phyloP scores from a whole-genome alignment of 1,140 invertebrate genomes.

The Steinernema khuongi region DNA sequence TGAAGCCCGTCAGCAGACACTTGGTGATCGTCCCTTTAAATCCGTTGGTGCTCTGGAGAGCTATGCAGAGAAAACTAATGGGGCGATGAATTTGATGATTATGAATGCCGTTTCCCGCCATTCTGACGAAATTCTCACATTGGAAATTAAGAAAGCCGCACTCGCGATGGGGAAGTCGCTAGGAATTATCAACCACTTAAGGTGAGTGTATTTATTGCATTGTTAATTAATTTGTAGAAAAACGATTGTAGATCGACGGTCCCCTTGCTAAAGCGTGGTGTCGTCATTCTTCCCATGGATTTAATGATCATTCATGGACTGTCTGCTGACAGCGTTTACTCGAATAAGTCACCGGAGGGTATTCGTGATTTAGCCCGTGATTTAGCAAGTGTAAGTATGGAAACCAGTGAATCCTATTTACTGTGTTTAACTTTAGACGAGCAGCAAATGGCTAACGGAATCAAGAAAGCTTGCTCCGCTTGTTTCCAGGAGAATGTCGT shows the following conservation, averaged over 20 bases:
- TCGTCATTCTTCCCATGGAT: constrained; percentile 34
- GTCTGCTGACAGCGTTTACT: constrained; percentile 29
- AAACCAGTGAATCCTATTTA: background rate
- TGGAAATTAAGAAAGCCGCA: constrained; percentile 8
- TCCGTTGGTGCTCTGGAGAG: constrained; percentile 23
- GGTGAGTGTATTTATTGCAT: background rate
- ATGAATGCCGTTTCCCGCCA: background rate
- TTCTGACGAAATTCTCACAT: background rate
- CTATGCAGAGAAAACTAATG: constrained; percentile 2
- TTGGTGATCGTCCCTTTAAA: constrained; percentile 34
- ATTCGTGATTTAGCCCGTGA: background rate
- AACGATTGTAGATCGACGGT: constrained; percentile 29
- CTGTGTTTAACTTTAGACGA: background rate
- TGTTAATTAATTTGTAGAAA: background rate
- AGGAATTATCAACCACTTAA: constrained; percentile 23
- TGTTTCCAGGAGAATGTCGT: background rate
- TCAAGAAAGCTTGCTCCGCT: background rate
- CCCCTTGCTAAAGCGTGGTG: constrained; percentile 32
- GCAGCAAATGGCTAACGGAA: background rate
- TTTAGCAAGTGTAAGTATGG: background rate
- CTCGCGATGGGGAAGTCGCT: constrained; percentile 23
- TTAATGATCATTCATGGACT: constrained; percentile 27
- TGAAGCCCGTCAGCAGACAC: constrained; percentile 31
- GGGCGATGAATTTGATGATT: background rate
- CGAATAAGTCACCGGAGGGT: background rate